A percentile compares a stretch with the other conserved stretches of the same genome.
These are phyloP conservation scores for Drosophila azteca DNA, from an alignment of 1,140 invertebrate genomes.

Conservation along the genomic window DNA sequence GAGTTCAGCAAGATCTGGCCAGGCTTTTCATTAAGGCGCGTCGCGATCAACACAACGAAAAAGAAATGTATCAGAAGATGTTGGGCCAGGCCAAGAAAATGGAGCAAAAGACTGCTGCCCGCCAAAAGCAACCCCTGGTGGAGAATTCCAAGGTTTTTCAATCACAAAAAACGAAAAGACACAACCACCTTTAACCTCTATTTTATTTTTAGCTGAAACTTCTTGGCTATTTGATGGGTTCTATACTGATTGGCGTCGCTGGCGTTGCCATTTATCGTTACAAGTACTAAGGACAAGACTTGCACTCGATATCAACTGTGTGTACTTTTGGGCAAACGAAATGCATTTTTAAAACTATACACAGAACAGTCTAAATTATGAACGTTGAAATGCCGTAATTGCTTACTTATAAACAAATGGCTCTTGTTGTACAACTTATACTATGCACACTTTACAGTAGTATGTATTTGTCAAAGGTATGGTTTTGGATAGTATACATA, in stretches of 20 bases:
- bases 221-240: slow-evolving; percentile 86
- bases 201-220: slow-evolving; percentile 84
- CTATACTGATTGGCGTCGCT: slow-evolving; percentile 85
- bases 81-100: slow-evolving; percentile 85
- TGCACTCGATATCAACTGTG: slow-evolving; percentile 37
- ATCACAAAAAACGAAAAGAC: too few species aligned
- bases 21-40: slow-evolving; percentile 85
- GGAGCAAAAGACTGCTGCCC: slow-evolving; percentile 73
- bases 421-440: slow-evolving; percentile 51
- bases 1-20: slow-evolving; percentile 86
- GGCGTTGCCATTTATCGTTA: slow-evolving; percentile 86
- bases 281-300: slow-evolving; percentile 82
- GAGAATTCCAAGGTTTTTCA: slow-evolving; percentile 74
- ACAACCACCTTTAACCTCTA: neutral
- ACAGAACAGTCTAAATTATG: slow-evolving; percentile 64
- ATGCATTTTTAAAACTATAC: slow-evolving; percentile 58
- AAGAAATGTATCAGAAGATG: slow-evolving; percentile 88
- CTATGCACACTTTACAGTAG: slow-evolving; percentile 60
- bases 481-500: slow-evolving; percentile 63
- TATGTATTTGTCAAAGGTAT: slow-evolving; percentile 50
- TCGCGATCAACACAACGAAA: slow-evolving; percentile 85
- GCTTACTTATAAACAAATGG: slow-evolving; percentile 37
- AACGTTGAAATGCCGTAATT: slow-evolving; percentile 58
- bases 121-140: slow-evolving; percentile 66
- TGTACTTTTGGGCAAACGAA: slow-evolving; percentile 65